A percentile compares a stretch with the other conserved stretches of the same genome.
phyloP scores from a whole-genome alignment of 2,113 vertebrate species.

The Atrichornis clamosus region DNA sequence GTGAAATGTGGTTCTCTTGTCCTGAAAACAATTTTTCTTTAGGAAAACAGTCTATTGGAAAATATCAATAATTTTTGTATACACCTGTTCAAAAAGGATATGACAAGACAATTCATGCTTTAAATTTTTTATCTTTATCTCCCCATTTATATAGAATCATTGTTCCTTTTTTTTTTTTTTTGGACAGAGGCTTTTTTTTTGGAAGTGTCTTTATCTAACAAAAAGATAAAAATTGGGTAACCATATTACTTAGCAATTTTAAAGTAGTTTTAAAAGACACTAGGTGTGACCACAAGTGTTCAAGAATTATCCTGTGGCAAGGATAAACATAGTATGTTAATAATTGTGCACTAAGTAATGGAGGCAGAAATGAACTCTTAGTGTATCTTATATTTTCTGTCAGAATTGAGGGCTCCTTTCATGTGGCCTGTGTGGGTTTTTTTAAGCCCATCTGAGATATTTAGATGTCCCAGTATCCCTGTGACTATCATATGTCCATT shows the following conservation, averaged over 20 bases:
- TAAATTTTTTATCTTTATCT: neutral
- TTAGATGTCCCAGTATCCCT: neutral
- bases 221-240: neutral
- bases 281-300: neutral
- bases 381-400: neutral
- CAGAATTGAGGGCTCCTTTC: neutral
- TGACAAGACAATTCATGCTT: neutral
- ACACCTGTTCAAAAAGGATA: neutral
- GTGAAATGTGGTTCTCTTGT: neutral
- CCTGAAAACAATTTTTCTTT: neutral
- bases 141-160: neutral
- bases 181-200: neutral
- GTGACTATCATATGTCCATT: neutral
- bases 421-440: neutral
- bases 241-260: neutral
- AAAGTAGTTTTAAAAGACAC: neutral
- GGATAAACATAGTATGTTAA: neutral
- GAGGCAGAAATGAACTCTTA: neutral
- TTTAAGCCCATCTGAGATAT: neutral
- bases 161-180: neutral
- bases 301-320: neutral
- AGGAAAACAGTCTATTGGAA: neutral
- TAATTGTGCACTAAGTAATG: neutral
- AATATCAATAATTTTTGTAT: neutral
- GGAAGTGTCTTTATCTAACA: neutral